phyloP scores from a whole-genome alignment of 2,888 invertebrate genomes.

The Liposcelis brunnea region DNA sequence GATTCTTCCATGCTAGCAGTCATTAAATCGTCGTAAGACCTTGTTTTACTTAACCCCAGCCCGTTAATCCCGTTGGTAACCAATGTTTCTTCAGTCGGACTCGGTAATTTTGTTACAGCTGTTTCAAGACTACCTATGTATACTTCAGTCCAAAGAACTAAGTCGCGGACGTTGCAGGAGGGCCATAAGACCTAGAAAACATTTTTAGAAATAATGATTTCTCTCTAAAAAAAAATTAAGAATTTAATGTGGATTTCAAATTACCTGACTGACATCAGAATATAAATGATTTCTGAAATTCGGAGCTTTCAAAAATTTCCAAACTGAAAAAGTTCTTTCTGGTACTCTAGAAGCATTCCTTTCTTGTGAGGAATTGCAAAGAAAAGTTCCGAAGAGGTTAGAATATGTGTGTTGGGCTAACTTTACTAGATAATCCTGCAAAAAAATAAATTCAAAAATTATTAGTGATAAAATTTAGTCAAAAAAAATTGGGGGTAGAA shows the following conservation, averaged over 20 bases:
- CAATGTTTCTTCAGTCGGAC: background rate
- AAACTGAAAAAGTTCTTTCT: slow-evolving; percentile 64
- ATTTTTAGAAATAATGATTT: slow-evolving; percentile 1
- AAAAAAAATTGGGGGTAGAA: slow-evolving; percentile 1
- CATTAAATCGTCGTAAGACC: slow-evolving; percentile 70
- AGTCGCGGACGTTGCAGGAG: slow-evolving; percentile 63
- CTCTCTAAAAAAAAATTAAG: background rate
- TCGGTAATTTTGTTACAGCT: too few relatives aligned
- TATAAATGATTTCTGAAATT: slow-evolving; percentile 80
- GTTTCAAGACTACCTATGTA: slow-evolving; percentile 40
- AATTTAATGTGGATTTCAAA: slow-evolving; percentile 14
- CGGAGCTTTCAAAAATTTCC: slow-evolving; percentile 64
- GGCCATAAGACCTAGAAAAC: slow-evolving; percentile 63
- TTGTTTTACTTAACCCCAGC: slow-evolving; percentile 48
- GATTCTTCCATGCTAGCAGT: slow-evolving; percentile 32
- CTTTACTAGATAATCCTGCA: slow-evolving; percentile 52
- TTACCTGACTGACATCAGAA: slow-evolving; percentile 35
- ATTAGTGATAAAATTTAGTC: slow-evolving; percentile 7
- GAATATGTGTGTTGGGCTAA: slow-evolving; percentile 90
- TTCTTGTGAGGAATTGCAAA: slow-evolving; percentile 72
- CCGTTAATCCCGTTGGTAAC: background rate
- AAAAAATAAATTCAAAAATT: slow-evolving; percentile 10
- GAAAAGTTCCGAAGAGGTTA: slow-evolving; percentile 91
- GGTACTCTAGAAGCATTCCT: slow-evolving; percentile 43
- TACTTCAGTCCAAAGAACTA: slow-evolving; percentile 70